phyloP scores from a whole-genome alignment of 2,797 vertebrate genomes.

The Buphagus erythrorhynchus region DNA sequence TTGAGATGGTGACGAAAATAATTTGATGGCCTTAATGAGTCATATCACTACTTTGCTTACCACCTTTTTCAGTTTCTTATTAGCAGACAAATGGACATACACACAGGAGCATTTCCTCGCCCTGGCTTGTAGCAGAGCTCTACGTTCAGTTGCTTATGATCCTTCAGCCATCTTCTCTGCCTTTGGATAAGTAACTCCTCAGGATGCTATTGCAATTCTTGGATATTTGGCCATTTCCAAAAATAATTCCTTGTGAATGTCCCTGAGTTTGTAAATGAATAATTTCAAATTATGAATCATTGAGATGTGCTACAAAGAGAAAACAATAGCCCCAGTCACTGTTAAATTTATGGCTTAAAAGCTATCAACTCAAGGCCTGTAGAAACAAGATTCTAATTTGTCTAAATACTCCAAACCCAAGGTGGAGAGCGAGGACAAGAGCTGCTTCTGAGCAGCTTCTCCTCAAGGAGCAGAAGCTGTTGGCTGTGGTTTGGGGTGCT shows the following conservation, averaged over 20 bases:
- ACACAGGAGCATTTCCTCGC: background rate
- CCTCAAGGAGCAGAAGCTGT: background rate
- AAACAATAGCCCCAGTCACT: background rate
- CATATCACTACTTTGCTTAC: background rate
- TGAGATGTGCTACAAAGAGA: background rate
- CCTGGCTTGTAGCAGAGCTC: background rate
- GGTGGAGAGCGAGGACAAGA: background rate
- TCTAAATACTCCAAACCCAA: background rate
- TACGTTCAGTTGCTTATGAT: background rate
- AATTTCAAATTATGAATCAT: conserved; percentile 8
- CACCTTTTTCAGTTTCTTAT: background rate
- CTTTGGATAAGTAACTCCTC: background rate
- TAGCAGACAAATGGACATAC: background rate
- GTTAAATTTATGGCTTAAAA: background rate
- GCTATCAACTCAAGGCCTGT: background rate
- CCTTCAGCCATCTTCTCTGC: background rate
- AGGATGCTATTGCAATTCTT: background rate
- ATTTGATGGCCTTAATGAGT: background rate
- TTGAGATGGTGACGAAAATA: background rate
- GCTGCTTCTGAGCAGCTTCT: background rate
- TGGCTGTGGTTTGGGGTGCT: background rate
- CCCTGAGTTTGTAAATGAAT: background rate
- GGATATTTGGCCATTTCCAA: background rate
- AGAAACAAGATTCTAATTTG: background rate
- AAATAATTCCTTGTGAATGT: background rate